phyloP scores from a whole-genome alignment of 2,113 vertebrate species.

The Channa argus region DNA sequence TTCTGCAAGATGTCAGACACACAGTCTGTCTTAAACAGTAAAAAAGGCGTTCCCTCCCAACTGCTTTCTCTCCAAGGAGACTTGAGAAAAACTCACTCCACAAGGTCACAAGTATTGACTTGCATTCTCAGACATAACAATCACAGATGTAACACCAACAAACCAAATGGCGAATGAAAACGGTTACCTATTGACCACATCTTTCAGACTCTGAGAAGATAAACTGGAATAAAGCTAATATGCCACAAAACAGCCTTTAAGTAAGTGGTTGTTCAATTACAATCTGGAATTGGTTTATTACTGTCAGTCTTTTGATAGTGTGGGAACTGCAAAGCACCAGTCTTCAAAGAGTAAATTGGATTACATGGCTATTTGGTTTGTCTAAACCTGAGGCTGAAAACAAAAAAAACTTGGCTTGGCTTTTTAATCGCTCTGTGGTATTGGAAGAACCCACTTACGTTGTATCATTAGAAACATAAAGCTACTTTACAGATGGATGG shows the following conservation, averaged over 20 bases:
- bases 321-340: background rate
- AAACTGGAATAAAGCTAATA: background rate
- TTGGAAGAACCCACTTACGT: background rate
- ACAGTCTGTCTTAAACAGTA: background rate
- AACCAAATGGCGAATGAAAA: background rate
- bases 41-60: background rate
- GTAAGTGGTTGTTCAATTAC: slow-evolving; percentile 18
- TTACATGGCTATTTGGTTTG: background rate
- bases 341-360: background rate
- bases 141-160: slow-evolving; percentile 10
- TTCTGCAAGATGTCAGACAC: slow-evolving; percentile 2
- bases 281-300: background rate
- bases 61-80: slow-evolving; percentile 1
- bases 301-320: background rate
- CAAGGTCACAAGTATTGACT: slow-evolving; percentile 22
- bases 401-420: background rate
- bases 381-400: background rate
- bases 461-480: background rate
- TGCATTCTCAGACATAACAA: background rate
- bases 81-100: background rate
- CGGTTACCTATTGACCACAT: background rate
- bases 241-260: background rate
- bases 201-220: background rate
- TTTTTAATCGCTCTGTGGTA: background rate
- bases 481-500: background rate